Evolutionary conservation across 37 sponge, comb jelly and placozoan species (phyloP).

Genomic region (Haliclona indistincta): DNA sequence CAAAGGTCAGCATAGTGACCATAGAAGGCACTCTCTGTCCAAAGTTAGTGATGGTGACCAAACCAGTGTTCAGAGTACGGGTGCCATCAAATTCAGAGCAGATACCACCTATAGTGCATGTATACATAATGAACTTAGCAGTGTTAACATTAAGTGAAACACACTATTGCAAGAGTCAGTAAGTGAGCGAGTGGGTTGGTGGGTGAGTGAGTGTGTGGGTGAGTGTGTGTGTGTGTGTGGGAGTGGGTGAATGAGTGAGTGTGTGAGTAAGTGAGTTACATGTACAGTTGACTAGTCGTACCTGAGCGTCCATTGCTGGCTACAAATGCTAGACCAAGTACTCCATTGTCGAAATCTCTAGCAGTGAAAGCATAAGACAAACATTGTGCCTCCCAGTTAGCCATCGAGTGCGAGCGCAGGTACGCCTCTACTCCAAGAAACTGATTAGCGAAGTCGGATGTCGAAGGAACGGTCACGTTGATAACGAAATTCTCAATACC

Average conservation of each 20-base stretch:
- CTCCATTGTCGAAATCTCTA: constrained; percentile 91
- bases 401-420: constrained; percentile 61
- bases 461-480: neutral
- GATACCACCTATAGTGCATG: constrained; percentile 56
- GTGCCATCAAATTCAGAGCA: constrained; percentile 60
- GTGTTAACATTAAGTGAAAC: neutral
- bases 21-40: constrained; percentile 42
- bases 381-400: constrained; percentile 65
- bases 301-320: constrained; percentile 57
- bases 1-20: constrained; percentile 77
- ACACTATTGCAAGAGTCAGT: no score
- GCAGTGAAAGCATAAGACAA: constrained; percentile 82
- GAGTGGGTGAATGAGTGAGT: no score
- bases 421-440: constrained; percentile 80
- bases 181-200: no score
- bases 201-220: no score
- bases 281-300: no score
- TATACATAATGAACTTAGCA: neutral
- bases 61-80: constrained; percentile 84
- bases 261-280: no score
- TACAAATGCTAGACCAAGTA: constrained; percentile 89
- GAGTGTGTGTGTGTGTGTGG: no score
- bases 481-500: constrained; percentile 23
- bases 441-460: neutral
- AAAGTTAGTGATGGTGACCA: constrained; percentile 88